These are phyloP conservation scores for Balearica regulorum DNA, from an alignment of 2,797 vertebrate genomes.

Conservation along the genomic window DNA sequence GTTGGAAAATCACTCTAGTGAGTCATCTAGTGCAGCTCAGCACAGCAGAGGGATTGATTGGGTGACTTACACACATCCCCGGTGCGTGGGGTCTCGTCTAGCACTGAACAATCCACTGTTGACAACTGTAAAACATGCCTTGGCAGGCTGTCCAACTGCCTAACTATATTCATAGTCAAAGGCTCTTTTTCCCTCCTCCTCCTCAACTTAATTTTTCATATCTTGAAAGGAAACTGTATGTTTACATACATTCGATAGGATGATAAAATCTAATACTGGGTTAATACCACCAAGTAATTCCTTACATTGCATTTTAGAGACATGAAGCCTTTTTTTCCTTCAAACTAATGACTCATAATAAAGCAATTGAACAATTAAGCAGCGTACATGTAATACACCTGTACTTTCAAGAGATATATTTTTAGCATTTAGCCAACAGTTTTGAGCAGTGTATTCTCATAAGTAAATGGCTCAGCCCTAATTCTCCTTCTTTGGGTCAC, in stretches of 20 bases:
- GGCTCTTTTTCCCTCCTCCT: background rate
- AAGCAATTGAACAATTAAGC: background rate
- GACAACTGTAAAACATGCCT: constrained; percentile 32
- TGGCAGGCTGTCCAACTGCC: background rate
- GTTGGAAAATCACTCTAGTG: background rate
- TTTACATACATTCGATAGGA: background rate
- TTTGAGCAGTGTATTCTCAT: background rate
- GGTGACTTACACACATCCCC: background rate
- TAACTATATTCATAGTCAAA: background rate
- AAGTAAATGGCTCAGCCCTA: background rate
- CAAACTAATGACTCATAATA: background rate
- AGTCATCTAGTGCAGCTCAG: background rate
- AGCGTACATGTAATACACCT: background rate
- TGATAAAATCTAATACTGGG: background rate
- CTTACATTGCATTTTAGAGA: background rate
- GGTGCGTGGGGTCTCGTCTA: background rate
- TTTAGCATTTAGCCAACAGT: background rate
- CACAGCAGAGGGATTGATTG: background rate
- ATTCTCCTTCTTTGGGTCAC: background rate
- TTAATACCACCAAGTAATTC: background rate
- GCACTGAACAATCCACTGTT: background rate
- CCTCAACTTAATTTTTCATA: background rate
- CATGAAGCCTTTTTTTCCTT: background rate
- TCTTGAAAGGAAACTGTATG: background rate
- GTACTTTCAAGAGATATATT: background rate